Evolutionary conservation across 2,797 vertebrate genomes (phyloP), one percentile per base, ranked within the genome.

Genomic region (Podargus strigoides): DNA sequence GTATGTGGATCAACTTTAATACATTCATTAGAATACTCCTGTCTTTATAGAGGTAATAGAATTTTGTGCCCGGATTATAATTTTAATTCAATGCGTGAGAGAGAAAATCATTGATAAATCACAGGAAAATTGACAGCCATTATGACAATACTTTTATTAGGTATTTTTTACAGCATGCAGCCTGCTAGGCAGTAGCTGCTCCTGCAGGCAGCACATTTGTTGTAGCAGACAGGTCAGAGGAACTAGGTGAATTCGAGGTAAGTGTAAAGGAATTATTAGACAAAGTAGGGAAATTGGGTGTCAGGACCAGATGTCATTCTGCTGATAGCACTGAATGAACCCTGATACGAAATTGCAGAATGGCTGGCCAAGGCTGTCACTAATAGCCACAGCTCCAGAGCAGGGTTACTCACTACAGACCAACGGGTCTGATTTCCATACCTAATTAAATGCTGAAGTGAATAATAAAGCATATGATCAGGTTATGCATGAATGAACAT

Each of bases 161-260:
- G 12, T 53, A 28, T 32, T 66, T 87, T 89, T 53, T 53, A 46
- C 36, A 22, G 34, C 19, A 41, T 34, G 34, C 10, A 56, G 21
- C n/a, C 4, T 63, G 36, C 24, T 66, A 22, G 9, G 30, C 72
- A 58, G 24, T 14, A 58, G 9, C 17, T 28, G 30, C 34, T 90
- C 18, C 41, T 14, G 8, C 37, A 72, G 3, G 4, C 8, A 37
- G 4, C 44, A 7, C 0, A 1, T 67, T 63, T 63, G 23, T 14
- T 55, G 34, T 36, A 67, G 24, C 22, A 47, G 44, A 6, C 18
- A n/a, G 20, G 10, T 70, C 27, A 59, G 66, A 66, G 21, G 18
- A 50, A 4, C 16, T 36, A 26, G 14, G 20, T 70, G 30, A 74
- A 55, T 58, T 34, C 46, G 37, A 87, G 32, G 8, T 15, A n/a